Percentiles rank a stretch among this genome's conserved stretches.
Conservation (phyloP, 2,797 vertebrate species). For the Muraenolepis orangiensis region DNA sequence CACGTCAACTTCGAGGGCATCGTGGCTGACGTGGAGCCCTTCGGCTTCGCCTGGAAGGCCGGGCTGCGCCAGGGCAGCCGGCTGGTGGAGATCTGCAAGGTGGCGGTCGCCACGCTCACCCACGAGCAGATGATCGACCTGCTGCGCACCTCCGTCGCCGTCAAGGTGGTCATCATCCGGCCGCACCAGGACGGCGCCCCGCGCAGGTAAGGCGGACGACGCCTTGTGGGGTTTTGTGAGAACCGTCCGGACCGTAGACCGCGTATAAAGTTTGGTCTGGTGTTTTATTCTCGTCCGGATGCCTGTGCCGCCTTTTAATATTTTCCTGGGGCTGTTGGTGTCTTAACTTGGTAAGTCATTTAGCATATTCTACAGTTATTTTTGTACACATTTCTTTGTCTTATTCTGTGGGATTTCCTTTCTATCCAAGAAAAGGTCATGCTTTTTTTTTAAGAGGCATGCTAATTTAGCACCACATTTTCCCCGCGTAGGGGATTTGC, state of each 20-base stretch:
- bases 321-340: neutral
- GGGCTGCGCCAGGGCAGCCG: slow-evolving; percentile 93
- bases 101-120: slow-evolving; percentile 91
- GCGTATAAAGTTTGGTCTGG: neutral
- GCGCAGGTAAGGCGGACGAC: slow-evolving; percentile 77
- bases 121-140: slow-evolving; percentile 99
- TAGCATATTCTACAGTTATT: neutral
- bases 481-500: slow-evolving; percentile 36
- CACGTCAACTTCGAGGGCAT: slow-evolving; percentile 98
- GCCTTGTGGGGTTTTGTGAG: neutral
- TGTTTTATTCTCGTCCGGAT: no score
- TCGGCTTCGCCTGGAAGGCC: slow-evolving; percentile 96
- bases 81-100: slow-evolving; percentile 97
- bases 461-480: neutral
- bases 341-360: neutral
- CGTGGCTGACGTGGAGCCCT: slow-evolving; percentile 94
- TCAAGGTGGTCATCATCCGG: slow-evolving; percentile 96
- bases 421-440: neutral
- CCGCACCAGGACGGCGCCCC: slow-evolving; percentile 91
- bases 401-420: neutral
- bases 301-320: neutral
- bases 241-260: neutral
- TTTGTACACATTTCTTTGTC: neutral
- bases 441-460: neutral
- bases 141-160: slow-evolving; percentile 87